A percentile compares a stretch with the other conserved stretches of the same genome.
Conservation (phyloP, 2,797 vertebrate species). For the Microctenopoma steveboyesi region DNA sequence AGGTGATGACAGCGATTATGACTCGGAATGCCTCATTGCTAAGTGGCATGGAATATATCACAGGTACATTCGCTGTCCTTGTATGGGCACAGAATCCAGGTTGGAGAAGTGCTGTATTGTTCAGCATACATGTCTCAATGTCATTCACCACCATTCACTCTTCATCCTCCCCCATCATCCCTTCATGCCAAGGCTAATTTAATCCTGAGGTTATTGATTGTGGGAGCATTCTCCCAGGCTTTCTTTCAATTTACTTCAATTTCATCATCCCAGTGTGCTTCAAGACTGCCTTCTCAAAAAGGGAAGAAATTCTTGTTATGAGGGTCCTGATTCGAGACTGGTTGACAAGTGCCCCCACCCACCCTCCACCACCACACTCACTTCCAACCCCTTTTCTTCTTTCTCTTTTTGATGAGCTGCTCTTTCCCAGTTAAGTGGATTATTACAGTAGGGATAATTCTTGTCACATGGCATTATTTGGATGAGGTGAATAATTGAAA, state of each 20-base stretch:
- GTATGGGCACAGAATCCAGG: conserved; percentile 64
- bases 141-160: conserved; percentile 79
- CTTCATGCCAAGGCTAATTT: conserved; percentile 83
- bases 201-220: conserved; percentile 83
- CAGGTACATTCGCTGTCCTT: conserved; percentile 68
- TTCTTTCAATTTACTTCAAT: conserved; percentile 85
- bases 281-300: conserved; percentile 78
- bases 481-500: conserved; percentile 92
- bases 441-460: conserved; percentile 91
- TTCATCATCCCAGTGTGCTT: conserved; percentile 79
- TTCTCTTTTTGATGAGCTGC: conserved; percentile 87
- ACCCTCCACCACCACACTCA: conserved; percentile 59
- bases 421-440: conserved; percentile 91
- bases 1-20: conserved; percentile 46
- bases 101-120: conserved; percentile 69
- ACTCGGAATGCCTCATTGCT: conserved; percentile 33
- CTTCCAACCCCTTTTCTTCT: conserved; percentile 77
- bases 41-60: conserved; percentile 53
- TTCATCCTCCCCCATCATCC: conserved; percentile 78
- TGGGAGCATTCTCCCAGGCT: conserved; percentile 82
- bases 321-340: conserved; percentile 79
- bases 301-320: conserved; percentile 79
- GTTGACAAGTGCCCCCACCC: conserved; percentile 72
- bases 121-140: conserved; percentile 81
- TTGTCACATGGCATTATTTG: conserved; percentile 91